Evolutionary conservation across 2,797 vertebrate genomes (phyloP).

Genomic region (Onychomys torridus): DNA sequence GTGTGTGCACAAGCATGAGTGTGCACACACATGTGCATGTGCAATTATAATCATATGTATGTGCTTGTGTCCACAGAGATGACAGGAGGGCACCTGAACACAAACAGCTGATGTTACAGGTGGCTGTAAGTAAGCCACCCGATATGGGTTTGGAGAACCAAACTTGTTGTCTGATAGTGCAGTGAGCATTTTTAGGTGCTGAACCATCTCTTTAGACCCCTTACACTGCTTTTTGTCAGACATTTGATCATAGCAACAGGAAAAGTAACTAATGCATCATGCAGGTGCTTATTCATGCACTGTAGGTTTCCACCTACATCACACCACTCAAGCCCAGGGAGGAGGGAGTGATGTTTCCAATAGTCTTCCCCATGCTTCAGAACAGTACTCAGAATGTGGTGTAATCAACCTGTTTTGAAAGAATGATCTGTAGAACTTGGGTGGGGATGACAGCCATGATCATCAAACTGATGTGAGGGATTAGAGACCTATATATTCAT

Average conservation of each 20-base stretch:
- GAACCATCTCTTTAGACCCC: background rate
- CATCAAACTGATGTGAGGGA: background rate
- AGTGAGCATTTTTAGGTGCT: background rate
- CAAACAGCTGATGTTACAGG: too few species aligned
- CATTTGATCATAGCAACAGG: background rate
- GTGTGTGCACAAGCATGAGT: too few species aligned
- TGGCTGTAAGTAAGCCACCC: too few species aligned
- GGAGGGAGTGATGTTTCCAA: background rate
- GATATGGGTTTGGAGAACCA: background rate
- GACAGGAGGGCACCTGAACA: background rate
- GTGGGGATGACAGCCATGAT: background rate
- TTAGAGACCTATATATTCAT: background rate
- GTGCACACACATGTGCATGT: fast-evolving
- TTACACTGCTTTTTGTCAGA: background rate
- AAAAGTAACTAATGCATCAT: background rate
- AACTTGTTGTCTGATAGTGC: background rate
- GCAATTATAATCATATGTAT: background rate
- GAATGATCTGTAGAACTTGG: background rate
- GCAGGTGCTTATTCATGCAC: background rate
- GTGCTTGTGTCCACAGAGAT: background rate
- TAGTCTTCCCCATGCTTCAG: background rate
- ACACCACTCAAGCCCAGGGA: background rate
- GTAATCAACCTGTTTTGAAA: background rate
- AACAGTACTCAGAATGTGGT: background rate
- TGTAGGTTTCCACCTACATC: background rate